Conservation (phyloP, 2,797 vertebrate genomes). For the Leucoraja ocellata region DNA sequence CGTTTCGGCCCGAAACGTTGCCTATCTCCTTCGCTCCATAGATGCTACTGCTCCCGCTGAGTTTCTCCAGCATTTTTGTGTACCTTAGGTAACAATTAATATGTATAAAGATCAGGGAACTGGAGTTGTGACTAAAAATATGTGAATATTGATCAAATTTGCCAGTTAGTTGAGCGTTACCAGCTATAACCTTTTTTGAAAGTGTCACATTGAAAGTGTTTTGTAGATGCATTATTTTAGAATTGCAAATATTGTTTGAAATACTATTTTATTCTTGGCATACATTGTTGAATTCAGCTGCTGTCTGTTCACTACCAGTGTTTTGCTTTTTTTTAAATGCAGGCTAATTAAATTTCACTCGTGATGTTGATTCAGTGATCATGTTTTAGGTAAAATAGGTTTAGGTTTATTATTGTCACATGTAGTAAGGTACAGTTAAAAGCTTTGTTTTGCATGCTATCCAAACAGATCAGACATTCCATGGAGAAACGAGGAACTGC, state of each 20-base stretch:
- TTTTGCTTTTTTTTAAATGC: not conserved
- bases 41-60: too few species aligned
- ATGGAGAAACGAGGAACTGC: too few species aligned
- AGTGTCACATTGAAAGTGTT: not conserved
- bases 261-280: not conserved
- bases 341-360: not conserved
- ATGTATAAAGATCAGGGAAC: not conserved
- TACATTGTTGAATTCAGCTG: not conserved
- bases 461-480: too few species aligned
- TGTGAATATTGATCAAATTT: not conserved
- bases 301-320: not conserved
- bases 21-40: too few species aligned
- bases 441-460: too few species aligned
- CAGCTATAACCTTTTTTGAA: too few species aligned
- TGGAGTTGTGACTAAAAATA: not conserved
- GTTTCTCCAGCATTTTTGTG: too few species aligned
- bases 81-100: conserved; percentile 61
- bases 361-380: not conserved
- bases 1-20: too few species aligned
- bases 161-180: not conserved
- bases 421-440: too few species aligned
- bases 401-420: too few species aligned
- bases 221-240: not conserved
- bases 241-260: not conserved
- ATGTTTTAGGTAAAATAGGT: not conserved